These are phyloP conservation scores for Ianthella basta DNA, from an alignment of 37 sponge, comb jelly and placozoan species.

Conservation along the genomic window DNA sequence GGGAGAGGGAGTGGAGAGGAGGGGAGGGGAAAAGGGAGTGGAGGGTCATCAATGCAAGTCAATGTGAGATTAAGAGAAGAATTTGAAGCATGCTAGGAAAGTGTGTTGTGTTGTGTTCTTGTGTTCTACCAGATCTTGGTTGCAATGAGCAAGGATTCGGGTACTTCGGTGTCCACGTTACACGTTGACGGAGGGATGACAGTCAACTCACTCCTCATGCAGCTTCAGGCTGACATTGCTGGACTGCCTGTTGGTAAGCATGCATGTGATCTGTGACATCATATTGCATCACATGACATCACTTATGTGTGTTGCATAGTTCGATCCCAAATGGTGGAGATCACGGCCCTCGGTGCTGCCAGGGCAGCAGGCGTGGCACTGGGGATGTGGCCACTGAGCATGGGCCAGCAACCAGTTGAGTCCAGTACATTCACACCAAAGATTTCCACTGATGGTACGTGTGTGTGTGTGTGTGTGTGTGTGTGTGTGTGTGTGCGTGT, in stretches of 20 bases:
- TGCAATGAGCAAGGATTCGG: conserved; percentile 92
- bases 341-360: conserved; percentile 91
- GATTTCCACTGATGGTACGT: conserved; percentile 24
- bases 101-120: neutral
- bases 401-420: neutral
- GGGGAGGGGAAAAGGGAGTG: too few species aligned
- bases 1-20: too few species aligned
- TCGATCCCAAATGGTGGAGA: conserved; percentile 77
- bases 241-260: conserved; percentile 81
- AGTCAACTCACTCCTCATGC: conserved; percentile 69
- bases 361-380: conserved; percentile 85
- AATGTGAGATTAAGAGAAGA: neutral
- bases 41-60: too few species aligned
- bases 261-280: too few species aligned
- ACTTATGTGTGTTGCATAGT: conserved; percentile 33
- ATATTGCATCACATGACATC: too few species aligned
- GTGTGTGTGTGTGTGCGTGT: too few species aligned
- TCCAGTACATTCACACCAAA: conserved; percentile 7
- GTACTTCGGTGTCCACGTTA: conserved; percentile 57
- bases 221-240: conserved; percentile 87
- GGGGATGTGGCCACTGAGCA: conserved; percentile 61
- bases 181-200: conserved; percentile 97
- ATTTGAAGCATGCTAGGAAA: neutral
- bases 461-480: neutral
- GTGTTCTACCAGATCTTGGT: conserved; percentile 89